A percentile compares a stretch with the other conserved stretches of the same genome.
phyloP scores from a whole-genome alignment of 2,888 invertebrate species.

The Eristalis arbustorum region DNA sequence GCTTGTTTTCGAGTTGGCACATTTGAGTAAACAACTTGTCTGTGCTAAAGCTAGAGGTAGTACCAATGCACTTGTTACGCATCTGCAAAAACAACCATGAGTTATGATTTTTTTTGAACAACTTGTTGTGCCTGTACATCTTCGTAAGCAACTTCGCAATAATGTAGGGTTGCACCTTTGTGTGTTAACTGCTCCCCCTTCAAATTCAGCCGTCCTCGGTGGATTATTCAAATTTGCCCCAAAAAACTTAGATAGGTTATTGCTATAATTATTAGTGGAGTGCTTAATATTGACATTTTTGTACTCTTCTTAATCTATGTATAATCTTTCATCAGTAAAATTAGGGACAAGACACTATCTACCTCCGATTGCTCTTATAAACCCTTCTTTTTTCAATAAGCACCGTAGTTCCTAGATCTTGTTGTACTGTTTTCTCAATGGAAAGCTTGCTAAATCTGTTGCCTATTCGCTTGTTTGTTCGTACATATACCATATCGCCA shows the following conservation, averaged over 20 bases:
- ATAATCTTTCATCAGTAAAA: not conserved
- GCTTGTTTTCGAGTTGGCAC: too few species aligned
- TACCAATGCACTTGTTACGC: too few species aligned
- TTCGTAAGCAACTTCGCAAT: too few species aligned
- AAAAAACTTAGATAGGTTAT: not conserved
- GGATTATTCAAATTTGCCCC: not conserved
- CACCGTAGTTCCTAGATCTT: conserved; percentile 27
- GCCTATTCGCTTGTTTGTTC: conserved; percentile 36
- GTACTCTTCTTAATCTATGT: not conserved
- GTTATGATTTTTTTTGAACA: too few species aligned
- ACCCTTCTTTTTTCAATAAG: conserved; percentile 22
- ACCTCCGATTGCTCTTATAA: conserved; percentile 20
- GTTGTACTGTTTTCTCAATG: conserved; percentile 15
- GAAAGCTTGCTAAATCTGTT: conserved; percentile 43
- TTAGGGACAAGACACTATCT: not conserved
- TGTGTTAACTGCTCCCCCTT: conserved; percentile 1
- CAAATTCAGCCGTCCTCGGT: not conserved
- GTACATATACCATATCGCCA: too few species aligned
- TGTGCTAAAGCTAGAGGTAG: too few species aligned
- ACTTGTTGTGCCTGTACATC: too few species aligned
- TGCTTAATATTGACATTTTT: not conserved
- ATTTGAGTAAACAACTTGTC: too few species aligned
- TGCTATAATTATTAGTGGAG: not conserved
- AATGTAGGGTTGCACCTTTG: conserved; percentile 1
- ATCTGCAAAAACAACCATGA: too few species aligned